A percentile compares a stretch with the other conserved stretches of the same genome.
Conservation (phyloP, 2,888 invertebrate genomes). For the Geophilus truncorum region DNA sequence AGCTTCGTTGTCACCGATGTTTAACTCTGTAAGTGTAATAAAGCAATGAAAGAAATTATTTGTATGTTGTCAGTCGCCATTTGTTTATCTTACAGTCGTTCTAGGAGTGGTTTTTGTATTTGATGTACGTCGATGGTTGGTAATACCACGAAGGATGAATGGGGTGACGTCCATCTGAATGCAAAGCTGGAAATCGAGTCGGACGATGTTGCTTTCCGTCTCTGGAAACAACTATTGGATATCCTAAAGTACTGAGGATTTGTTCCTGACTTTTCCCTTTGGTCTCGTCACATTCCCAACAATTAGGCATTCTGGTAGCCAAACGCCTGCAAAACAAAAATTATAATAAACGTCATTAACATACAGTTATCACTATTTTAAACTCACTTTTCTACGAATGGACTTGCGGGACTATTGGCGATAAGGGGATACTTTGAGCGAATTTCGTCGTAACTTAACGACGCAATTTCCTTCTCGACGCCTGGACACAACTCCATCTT, state of each 20-base stretch:
- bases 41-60: too few relatives aligned
- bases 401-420: background rate
- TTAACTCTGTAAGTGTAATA: background rate
- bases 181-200: background rate
- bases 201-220: background rate
- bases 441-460: background rate
- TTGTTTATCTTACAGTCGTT: background rate
- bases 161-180: background rate
- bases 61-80: too few relatives aligned
- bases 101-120: background rate
- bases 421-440: background rate
- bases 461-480: background rate
- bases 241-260: background rate
- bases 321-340: background rate
- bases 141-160: slow-evolving; percentile 25
- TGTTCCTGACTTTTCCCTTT: background rate
- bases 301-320: background rate
- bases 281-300: background rate
- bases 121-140: background rate
- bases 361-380: background rate
- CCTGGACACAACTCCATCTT: background rate
- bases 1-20: too few relatives aligned
- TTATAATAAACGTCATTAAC: background rate
- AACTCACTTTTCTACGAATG: background rate
- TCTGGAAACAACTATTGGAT: background rate